Base-by-base conservation (phyloP, 2,888 invertebrate species). In the Stegophylla sp. region DNA sequence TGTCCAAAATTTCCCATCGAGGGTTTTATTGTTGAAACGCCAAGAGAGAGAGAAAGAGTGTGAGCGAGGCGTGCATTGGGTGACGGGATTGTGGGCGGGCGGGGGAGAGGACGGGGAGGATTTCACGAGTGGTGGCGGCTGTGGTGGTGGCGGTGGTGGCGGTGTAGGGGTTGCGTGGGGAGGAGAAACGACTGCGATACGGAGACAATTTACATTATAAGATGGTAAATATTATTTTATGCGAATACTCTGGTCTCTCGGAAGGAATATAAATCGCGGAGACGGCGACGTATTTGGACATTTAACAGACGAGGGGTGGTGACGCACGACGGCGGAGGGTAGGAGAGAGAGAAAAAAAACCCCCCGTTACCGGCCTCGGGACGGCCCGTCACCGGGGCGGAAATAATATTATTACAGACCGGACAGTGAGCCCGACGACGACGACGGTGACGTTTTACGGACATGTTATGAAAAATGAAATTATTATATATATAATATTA, bases 181-280 rank as follows among this genome's bases (percentile, higher is more conserved):
- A 34, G 41, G 9, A n/a, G 34, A 63, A 26, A 28, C 15, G 26
- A 45, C 17, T 48, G 45, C 61, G 63, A 63, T 34, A 51, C 34
- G 17, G 34, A 64, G 76, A 69, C 51, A 41, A 71, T 71, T 71
- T 79, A 71, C 79, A 71, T 79, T 79, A 71, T 69, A 61, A 79
- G 71, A 69, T 12, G 61, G 61, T 61, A 71, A 79, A 79, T 71
- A 79, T 79, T 79, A 79, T 79, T 79, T 79, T 79, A 79, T 71
- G 61, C 61, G 59, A 71, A 79, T 71, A 67, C 34, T 41, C 13
- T 20, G 43, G n/a, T n/a, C 17, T n/a, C n/a, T n/a, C n/a, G n/a
- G n/a, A n/a, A n/a, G 23, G 41, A 51, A 71, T 79, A 79, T 63
- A 71, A 79, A 79, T 79, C 26, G 71, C 12, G 9, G 15, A 28